These are phyloP conservation scores for Perca flavescens DNA, from an alignment of 2,113 vertebrate genomes.

Conservation along the genomic window DNA sequence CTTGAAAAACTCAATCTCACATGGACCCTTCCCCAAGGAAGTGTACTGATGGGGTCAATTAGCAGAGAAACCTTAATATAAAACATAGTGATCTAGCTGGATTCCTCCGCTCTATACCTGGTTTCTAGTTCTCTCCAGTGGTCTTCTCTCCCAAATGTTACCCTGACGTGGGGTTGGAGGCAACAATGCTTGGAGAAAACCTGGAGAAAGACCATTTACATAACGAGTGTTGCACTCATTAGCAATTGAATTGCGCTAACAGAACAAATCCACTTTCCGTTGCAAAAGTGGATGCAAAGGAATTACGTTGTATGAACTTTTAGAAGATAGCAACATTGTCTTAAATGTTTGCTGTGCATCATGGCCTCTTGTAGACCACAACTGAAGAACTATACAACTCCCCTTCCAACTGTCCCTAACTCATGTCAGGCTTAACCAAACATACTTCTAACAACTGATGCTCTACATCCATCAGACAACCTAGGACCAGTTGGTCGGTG, in stretches of 20 bases:
- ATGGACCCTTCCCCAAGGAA: conserved; percentile 36
- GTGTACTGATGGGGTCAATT: conserved; percentile 35
- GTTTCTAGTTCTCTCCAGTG: conserved; percentile 32
- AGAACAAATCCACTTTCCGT: conserved; percentile 56
- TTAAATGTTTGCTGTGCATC: conserved; percentile 64
- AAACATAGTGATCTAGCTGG: conserved; percentile 41
- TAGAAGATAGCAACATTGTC: conserved; percentile 27
- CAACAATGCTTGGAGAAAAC: conserved; percentile 18
- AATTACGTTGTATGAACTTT: conserved; percentile 28
- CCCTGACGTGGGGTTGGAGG: not conserved
- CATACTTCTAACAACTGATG: conserved; percentile 38
- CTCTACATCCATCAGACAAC: conserved; percentile 20
- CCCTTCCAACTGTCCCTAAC: conserved; percentile 26
- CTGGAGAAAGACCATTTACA: conserved; percentile 27
- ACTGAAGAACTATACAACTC: conserved; percentile 45
- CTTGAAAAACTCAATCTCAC: conserved; percentile 42
- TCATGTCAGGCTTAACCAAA: conserved; percentile 54
- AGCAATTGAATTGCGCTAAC: conserved; percentile 43
- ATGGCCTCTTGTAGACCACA: conserved; percentile 50
- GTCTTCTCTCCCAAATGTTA: not conserved
- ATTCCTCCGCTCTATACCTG: conserved; percentile 47
- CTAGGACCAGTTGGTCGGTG: not conserved
- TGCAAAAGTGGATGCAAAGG: conserved; percentile 36
- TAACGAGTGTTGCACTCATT: conserved; percentile 36
- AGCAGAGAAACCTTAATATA: conserved; percentile 46